Evolutionary conservation across 2,797 vertebrate genomes (phyloP).

Genomic region (Diglossa cyanea): DNA sequence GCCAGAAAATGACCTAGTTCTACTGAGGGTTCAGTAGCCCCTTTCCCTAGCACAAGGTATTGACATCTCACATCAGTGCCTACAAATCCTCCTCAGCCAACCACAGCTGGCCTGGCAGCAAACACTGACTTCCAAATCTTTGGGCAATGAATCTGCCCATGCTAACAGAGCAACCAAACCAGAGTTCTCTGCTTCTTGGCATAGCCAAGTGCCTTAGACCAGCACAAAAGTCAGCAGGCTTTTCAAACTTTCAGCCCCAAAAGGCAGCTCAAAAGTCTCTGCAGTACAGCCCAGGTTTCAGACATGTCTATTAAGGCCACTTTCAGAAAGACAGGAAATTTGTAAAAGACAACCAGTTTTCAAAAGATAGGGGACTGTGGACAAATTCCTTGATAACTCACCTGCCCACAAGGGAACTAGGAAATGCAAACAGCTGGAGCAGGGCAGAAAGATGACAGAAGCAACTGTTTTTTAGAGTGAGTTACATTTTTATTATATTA

Average conservation of each 20-base stretch:
- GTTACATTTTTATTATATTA: not conserved
- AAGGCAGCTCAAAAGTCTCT: not conserved
- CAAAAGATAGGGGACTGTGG: not conserved
- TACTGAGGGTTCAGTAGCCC: not conserved
- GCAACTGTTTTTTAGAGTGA: not conserved
- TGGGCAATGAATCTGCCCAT: not conserved
- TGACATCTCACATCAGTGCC: not conserved
- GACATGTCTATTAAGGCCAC: not conserved
- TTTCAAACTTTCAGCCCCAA: not conserved
- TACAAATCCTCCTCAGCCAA: not conserved
- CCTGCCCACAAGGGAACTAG: not conserved
- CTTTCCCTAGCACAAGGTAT: not conserved
- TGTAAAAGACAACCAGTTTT: not conserved
- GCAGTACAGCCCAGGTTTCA: not conserved
- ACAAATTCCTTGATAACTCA: not conserved
- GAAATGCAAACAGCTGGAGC: not conserved
- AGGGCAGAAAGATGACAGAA: not conserved
- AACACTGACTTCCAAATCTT: not conserved
- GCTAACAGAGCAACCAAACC: not conserved
- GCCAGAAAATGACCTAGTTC: not conserved
- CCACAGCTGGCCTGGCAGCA: not conserved
- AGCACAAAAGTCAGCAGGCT: not conserved
- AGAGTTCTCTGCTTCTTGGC: not conserved
- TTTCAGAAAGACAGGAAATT: not conserved
- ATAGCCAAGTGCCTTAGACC: not conserved